Base-by-base conservation (phyloP, 2,113 vertebrate species). In the Tricholaema leucomelas region DNA sequence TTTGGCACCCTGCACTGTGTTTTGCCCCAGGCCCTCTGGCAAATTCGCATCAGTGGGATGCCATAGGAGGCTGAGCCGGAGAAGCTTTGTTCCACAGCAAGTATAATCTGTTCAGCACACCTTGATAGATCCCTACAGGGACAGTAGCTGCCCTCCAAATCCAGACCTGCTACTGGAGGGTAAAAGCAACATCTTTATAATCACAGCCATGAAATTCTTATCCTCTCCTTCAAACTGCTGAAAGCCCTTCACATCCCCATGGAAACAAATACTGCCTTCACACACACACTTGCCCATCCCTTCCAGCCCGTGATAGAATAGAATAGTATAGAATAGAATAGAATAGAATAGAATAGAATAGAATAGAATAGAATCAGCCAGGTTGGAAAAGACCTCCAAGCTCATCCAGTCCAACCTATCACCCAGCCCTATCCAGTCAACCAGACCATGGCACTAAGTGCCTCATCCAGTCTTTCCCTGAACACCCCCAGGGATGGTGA, bases 31-130 rank as follows among this genome's bases (percentile, higher is more conserved):
- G 13, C 28, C 61, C 67, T 65, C n/a, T 71, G 17, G 66, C 46
- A 91, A 71, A 28, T 27, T 33, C 3, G 2, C 4, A 3, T 50
- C 81, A 86, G 24, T 20, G 15, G 56, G 38, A 17, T 56, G 30
- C 19, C 25, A 10, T 24, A 28, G 38, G 64, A 76, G 38, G 8
- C 65, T 4, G 4, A 15, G 30, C 23, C 70, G 46, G 31, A 79
- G 55, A 80, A 66, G 18, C 40, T n/a, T 6, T 3, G 0, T 38
- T 85, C 69, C 55, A 67, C 38, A 69, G 35, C 2, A 23, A 86
- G 80, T 4, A 2, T 48, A 76, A 0, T 0, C 28, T 69, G 33
- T 76, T 82, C 88, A 75, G 52, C 50, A 69, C 0, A 0, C 21
- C 52, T 71, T 31, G 9, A 48, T 2, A 76, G 38, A 48, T 13